Percentiles rank a stretch among this genome's conserved stretches.
These are phyloP conservation scores for Archips crataeganus DNA, from an alignment of 2,888 invertebrate genomes.

Conservation along the genomic window DNA sequence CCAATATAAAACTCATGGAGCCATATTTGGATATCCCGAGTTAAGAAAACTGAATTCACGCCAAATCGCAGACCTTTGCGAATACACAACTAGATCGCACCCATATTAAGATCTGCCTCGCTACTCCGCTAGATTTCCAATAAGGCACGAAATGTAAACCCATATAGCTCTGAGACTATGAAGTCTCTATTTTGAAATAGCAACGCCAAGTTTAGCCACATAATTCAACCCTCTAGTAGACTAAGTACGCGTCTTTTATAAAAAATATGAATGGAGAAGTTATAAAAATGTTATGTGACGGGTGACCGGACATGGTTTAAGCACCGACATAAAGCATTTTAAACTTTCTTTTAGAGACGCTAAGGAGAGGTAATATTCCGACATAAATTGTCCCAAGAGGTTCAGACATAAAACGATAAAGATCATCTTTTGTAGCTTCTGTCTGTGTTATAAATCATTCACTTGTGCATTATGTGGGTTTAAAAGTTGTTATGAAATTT, in stretches of 20 bases:
- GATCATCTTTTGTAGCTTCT: slow-evolving; percentile 73
- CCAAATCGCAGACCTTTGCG: slow-evolving; percentile 31
- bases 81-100: slow-evolving; percentile 34
- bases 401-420: slow-evolving; percentile 75
- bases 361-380: slow-evolving; percentile 65
- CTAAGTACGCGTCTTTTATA: slow-evolving; percentile 6
- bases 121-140: slow-evolving; percentile 15
- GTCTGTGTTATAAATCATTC: slow-evolving; percentile 51
- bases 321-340: slow-evolving; percentile 71
- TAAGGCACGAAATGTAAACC: slow-evolving; percentile 13
- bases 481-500: slow-evolving; percentile 50
- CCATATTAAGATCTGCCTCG: slow-evolving; percentile 22
- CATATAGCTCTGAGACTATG: not conserved
- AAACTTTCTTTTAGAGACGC: slow-evolving; percentile 75
- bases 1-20: slow-evolving; percentile 30
- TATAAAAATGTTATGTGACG: slow-evolving; percentile 31
- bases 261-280: slow-evolving; percentile 26
- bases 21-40: slow-evolving; percentile 26
- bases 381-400: slow-evolving; percentile 69
- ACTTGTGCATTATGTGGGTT: slow-evolving; percentile 57
- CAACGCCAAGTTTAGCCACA: not conserved
- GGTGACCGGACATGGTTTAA: slow-evolving; percentile 44
- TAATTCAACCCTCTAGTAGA: not conserved
- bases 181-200: not conserved
- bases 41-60: slow-evolving; percentile 33